Percentiles rank a stretch among this genome's conserved stretches.
These are phyloP conservation scores for Gastrophysa polygoni DNA, from an alignment of 2,888 invertebrate species.

Conservation along the genomic window DNA sequence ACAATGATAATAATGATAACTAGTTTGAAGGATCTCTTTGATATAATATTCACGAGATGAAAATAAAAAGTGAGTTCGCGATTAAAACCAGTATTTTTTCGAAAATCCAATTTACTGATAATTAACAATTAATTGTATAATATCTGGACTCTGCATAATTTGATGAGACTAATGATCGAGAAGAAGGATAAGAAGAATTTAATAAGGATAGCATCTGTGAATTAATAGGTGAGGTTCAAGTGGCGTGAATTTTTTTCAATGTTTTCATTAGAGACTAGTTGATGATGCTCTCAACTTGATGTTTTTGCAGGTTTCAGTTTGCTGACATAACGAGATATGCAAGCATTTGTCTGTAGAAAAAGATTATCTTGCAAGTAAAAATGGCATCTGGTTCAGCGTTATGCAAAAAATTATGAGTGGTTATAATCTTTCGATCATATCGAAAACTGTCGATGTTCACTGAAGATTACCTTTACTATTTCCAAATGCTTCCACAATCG, in stretches of 20 bases:
- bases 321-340: background rate
- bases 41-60: too few species aligned
- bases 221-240: slow-evolving; percentile 7
- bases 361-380: too few species aligned
- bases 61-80: background rate
- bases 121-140: slow-evolving; percentile 14
- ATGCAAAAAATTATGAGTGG: background rate
- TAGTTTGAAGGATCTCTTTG: too few species aligned
- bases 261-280: slow-evolving; percentile 15
- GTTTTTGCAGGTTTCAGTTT: background rate
- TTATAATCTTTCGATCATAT: too few species aligned
- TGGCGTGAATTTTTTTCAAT: slow-evolving; percentile 5
- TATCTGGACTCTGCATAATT: background rate
- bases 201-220: slow-evolving; percentile 13
- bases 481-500: too few species aligned
- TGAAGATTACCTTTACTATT: too few species aligned
- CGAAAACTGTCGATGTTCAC: too few species aligned
- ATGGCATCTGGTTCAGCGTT: background rate
- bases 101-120: slow-evolving; percentile 6
- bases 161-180: slow-evolving; percentile 12
- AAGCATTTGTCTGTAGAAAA: too few species aligned
- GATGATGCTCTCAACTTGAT: background rate
- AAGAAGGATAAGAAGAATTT: background rate
- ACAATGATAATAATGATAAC: too few species aligned
- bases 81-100: background rate